A percentile compares a stretch with the other conserved stretches of the same genome.
Conservation (phyloP, 2,113 vertebrate genomes). For the Hylia prasina region DNA sequence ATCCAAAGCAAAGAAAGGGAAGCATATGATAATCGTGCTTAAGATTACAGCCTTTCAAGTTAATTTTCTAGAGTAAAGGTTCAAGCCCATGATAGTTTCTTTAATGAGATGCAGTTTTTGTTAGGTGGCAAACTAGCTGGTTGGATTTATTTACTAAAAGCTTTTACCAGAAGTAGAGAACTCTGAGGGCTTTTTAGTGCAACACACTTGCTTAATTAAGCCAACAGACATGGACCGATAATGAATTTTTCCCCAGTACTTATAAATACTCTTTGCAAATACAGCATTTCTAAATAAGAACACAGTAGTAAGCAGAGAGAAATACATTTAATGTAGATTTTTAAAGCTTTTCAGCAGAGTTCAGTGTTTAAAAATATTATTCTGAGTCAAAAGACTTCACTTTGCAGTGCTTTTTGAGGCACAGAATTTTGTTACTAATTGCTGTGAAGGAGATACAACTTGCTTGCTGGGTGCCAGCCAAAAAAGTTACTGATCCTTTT, state of each 20-base stretch:
- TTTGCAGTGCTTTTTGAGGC: not conserved
- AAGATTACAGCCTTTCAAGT: not conserved
- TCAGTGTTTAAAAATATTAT: not conserved
- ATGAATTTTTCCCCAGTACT: not conserved
- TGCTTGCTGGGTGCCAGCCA: not conserved
- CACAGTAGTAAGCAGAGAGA: not conserved
- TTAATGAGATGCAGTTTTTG: not conserved
- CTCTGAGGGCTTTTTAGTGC: not conserved
- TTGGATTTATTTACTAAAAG: not conserved
- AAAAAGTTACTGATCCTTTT: not conserved
- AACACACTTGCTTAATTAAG: not conserved
- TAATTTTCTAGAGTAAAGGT: not conserved
- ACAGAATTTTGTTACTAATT: not conserved
- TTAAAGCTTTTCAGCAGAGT: not conserved
- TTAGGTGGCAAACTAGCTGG: not conserved
- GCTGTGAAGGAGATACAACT: not conserved
- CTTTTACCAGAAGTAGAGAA: not conserved
- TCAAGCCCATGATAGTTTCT: not conserved
- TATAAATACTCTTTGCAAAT: not conserved
- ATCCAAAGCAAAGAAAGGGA: not conserved
- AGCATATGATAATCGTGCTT: not conserved
- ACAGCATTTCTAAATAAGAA: not conserved
- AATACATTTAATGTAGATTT: not conserved
- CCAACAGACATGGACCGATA: not conserved
- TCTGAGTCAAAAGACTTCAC: not conserved